phyloP scores from a whole-genome alignment of 2,888 invertebrate species.

The Chrysomela aeneicollis region DNA sequence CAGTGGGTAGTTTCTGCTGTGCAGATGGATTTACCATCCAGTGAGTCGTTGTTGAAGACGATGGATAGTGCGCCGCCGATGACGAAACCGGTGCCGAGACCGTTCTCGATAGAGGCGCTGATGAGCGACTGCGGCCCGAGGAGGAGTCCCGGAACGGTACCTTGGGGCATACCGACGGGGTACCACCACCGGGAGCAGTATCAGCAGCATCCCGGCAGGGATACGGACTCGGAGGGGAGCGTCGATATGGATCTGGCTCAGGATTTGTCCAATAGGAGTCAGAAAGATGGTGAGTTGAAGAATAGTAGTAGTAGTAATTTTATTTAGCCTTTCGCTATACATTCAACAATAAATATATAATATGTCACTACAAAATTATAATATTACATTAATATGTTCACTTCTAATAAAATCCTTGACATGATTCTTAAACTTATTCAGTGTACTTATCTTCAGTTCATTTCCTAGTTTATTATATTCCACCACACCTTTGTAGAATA shows the following conservation, averaged over 20 bases:
- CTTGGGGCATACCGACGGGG: conserved; percentile 46
- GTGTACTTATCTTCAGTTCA: no score
- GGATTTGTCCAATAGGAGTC: conserved; percentile 57
- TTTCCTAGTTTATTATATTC: no score
- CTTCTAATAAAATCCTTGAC: no score
- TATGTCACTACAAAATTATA: no score
- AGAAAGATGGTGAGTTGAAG: conserved; percentile 54
- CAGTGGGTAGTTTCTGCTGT: background rate
- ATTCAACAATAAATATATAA: no score
- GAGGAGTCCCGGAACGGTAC: conserved; percentile 41
- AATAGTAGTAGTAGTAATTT: background rate
- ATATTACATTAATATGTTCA: no score
- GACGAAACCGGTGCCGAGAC: conserved; percentile 64
- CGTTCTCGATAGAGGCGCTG: conserved; percentile 71
- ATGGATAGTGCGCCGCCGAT: conserved; percentile 42
- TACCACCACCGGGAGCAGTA: conserved; percentile 39
- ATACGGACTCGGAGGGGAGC: conserved; percentile 59
- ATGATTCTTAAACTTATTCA: no score
- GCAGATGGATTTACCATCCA: conserved; percentile 47
- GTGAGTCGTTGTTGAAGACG: conserved; percentile 42
- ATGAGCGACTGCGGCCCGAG: conserved; percentile 61
- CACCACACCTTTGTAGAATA: no score
- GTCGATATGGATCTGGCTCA: conserved; percentile 59
- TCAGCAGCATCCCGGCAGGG: conserved; percentile 42
- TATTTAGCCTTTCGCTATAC: no score